phyloP scores from a whole-genome alignment of 2,797 vertebrate genomes.

The Manis javanica region DNA sequence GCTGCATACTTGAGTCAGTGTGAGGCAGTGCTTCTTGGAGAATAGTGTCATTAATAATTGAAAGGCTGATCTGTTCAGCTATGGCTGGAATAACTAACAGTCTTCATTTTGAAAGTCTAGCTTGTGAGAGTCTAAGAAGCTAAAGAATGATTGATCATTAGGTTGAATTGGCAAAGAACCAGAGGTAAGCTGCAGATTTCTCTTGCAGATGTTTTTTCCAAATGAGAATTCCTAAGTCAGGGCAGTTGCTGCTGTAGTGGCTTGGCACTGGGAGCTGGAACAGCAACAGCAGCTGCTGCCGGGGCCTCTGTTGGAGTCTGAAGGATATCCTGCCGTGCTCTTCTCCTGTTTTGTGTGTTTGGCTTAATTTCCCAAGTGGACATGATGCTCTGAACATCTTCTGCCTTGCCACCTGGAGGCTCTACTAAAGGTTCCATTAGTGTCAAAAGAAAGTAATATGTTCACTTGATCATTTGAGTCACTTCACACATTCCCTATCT shows the following conservation, averaged over 20 bases:
- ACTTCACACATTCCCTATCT: background rate
- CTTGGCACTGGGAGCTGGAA: background rate
- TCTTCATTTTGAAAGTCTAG: conserved; percentile 45
- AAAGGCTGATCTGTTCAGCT: background rate
- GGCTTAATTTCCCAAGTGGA: conserved; percentile 71
- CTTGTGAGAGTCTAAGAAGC: conserved; percentile 47
- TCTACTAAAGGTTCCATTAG: conserved; percentile 60
- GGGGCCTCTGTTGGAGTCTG: background rate
- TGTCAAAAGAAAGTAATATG: conserved; percentile 61
- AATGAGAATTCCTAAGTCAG: conserved; percentile 42
- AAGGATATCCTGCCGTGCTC: conserved; percentile 6
- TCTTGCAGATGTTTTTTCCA: conserved; percentile 57
- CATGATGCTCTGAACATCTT: conserved; percentile 29
- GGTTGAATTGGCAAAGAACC: conserved; percentile 33
- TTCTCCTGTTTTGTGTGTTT: conserved; percentile 52
- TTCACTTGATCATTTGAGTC: conserved; percentile 54
- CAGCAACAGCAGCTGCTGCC: conserved; percentile 38
- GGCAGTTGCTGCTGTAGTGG: background rate
- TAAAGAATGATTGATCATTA: conserved; percentile 47
- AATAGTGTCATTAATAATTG: conserved; percentile 56
- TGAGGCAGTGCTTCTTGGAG: conserved; percentile 17
- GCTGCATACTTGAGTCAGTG: conserved; percentile 30
- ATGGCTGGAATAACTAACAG: background rate
- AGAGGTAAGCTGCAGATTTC: background rate
- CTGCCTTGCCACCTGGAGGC: conserved; percentile 51